A percentile compares a stretch with the other conserved stretches of the same genome.
phyloP scores from a whole-genome alignment of 2,113 vertebrate species.

The Pomatorhinus ruficollis region DNA sequence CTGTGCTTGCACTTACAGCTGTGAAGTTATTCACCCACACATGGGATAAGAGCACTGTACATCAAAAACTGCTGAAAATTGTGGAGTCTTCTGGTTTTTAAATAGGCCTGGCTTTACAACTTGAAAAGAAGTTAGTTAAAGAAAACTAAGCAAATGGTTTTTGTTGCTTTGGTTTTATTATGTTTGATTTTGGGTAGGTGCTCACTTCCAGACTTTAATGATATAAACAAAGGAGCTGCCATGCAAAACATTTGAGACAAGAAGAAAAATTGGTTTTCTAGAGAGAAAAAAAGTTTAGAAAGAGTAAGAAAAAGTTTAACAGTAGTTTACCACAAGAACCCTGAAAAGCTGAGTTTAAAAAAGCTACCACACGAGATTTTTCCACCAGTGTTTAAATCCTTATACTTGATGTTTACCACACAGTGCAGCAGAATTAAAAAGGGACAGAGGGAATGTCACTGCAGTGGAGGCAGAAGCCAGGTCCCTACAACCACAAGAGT shows the following conservation, averaged over 20 bases:
- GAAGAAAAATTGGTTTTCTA: background rate
- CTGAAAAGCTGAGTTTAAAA: background rate
- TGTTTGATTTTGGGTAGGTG: background rate
- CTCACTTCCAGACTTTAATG: background rate
- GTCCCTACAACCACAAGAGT: background rate
- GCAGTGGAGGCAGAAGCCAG: background rate
- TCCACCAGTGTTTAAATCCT: accelerated
- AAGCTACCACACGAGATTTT: background rate
- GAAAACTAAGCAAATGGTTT: background rate
- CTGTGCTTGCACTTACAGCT: background rate
- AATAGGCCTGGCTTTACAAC: background rate
- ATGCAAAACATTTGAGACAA: background rate
- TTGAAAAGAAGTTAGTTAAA: background rate
- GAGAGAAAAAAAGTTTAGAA: background rate
- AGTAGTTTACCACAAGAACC: background rate
- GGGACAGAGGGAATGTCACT: background rate
- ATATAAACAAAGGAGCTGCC: background rate
- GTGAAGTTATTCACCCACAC: background rate
- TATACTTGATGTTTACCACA: background rate
- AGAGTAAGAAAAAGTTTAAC: background rate
- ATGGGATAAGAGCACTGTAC: background rate
- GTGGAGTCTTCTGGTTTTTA: background rate
- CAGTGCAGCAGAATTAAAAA: background rate
- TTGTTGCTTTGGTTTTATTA: background rate
- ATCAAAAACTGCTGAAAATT: background rate